Evolutionary conservation across 2,888 invertebrate genomes (phyloP).

Genomic region (Dilophus febrilis): DNA sequence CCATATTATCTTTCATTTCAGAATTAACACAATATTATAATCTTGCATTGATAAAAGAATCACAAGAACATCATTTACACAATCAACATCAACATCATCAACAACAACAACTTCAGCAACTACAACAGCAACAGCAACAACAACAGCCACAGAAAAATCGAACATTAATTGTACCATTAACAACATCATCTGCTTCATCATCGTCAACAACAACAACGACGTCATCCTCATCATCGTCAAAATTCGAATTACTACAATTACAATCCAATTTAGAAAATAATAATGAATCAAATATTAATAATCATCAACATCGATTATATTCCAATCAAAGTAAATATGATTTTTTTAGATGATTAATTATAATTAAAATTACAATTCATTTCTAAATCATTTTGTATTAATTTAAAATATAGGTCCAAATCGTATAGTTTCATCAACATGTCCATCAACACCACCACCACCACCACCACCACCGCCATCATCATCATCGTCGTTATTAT

Average conservation of each 20-base stretch:
- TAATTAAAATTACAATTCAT: background rate
- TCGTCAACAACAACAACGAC: background rate
- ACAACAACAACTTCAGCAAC: background rate
- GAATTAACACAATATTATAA: conserved; percentile 17
- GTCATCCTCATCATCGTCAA: background rate
- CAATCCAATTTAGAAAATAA: too few relatives aligned
- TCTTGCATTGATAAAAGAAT: conserved; percentile 14
- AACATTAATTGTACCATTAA: background rate
- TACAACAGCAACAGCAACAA: background rate
- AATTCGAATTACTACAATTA: too few relatives aligned
- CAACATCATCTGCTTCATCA: background rate
- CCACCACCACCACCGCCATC: background rate
- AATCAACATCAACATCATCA: conserved; percentile 8
- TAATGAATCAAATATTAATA: too few relatives aligned
- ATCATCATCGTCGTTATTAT: background rate
- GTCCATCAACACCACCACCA: conserved; percentile 8
- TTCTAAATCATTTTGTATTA: background rate
- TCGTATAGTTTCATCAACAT: conserved; percentile 5
- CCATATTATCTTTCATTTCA: conserved; percentile 10
- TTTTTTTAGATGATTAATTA: background rate
- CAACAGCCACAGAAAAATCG: background rate
- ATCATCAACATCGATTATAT: background rate
- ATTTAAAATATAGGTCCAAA: conserved; percentile 5
- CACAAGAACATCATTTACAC: conserved; percentile 3
- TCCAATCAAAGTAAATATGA: background rate